These are phyloP conservation scores for Mythimna loreyi DNA, from an alignment of 2,888 invertebrate genomes.

Conservation along the genomic window DNA sequence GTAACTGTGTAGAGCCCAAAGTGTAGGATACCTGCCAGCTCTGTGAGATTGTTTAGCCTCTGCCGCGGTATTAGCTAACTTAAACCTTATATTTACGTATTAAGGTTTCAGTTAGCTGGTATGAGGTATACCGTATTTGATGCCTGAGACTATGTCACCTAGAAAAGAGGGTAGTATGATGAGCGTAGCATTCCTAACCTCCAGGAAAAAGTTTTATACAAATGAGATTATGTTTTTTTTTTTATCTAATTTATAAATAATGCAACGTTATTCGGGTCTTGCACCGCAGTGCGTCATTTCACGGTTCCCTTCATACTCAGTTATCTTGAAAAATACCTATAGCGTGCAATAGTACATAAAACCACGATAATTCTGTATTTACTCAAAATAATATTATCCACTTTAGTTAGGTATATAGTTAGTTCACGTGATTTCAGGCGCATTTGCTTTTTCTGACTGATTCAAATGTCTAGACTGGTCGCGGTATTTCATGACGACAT, in stretches of 20 bases:
- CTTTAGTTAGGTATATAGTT: slow-evolving; percentile 33
- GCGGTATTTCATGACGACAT: slow-evolving; percentile 31
- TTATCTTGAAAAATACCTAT: slow-evolving; percentile 32
- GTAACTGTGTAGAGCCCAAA: not conserved
- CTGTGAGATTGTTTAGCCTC: too few relatives aligned
- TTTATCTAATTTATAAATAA: slow-evolving; percentile 20
- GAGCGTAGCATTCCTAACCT: not conserved
- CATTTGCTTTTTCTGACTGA: slow-evolving; percentile 34
- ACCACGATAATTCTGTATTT: slow-evolving; percentile 46
- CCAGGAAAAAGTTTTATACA: not conserved
- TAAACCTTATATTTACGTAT: too few relatives aligned
- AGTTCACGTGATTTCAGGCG: slow-evolving; percentile 37
- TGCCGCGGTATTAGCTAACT: too few relatives aligned
- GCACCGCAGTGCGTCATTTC: slow-evolving; percentile 44
- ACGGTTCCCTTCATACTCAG: slow-evolving; percentile 16
- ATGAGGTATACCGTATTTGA: too few relatives aligned
- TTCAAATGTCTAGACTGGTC: slow-evolving; percentile 49
- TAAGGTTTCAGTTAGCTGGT: too few relatives aligned
- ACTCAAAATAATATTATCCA: slow-evolving; percentile 35
- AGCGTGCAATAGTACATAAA: slow-evolving; percentile 40
- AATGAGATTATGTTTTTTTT: not conserved
- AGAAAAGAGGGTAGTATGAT: not conserved
- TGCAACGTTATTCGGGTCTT: slow-evolving; percentile 30
- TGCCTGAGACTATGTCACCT: not conserved
- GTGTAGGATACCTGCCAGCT: too few relatives aligned